Percentiles rank a stretch among this genome's conserved stretches.
Conservation (phyloP, 2,888 invertebrate species). For the Artemia sinica region DNA sequence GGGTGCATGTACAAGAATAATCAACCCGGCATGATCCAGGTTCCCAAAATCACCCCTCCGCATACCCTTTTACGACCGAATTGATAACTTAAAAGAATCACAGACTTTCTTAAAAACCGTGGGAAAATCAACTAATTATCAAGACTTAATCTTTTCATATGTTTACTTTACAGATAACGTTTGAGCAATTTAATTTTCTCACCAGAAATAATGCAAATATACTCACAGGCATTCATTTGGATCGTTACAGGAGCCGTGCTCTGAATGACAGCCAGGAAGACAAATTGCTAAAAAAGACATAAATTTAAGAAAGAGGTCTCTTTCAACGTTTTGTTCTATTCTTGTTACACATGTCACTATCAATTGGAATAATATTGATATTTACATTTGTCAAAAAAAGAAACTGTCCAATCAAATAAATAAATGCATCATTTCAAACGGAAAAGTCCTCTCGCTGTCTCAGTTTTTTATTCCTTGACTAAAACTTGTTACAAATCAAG, state of each 20-base stretch:
- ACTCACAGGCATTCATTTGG: slow-evolving; percentile 96
- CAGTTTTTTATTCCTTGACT: no score
- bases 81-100: slow-evolving; percentile 10
- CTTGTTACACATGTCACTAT: no score
- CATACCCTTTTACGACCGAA: background rate
- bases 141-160: background rate
- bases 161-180: slow-evolving; percentile 10
- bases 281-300: slow-evolving; percentile 63
- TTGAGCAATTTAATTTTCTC: background rate
- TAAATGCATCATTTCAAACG: no score
- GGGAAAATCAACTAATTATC: background rate
- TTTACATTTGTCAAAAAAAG: no score
- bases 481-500: no score
- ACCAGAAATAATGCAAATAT: slow-evolving; percentile 12
- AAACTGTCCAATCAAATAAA: no score
- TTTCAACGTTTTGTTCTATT: no score
- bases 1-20: slow-evolving; percentile 10
- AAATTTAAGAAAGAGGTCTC: slow-evolving; percentile 24
- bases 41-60: background rate
- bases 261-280: slow-evolving; percentile 72
- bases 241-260: slow-evolving; percentile 73
- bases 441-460: no score
- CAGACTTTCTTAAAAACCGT: slow-evolving; percentile 4
- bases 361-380: no score
- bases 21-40: slow-evolving; percentile 2